Evolutionary conservation across 2,113 vertebrate genomes (phyloP), one percentile per base, ranked within the genome.

Genomic region (Osmerus mordax): DNA sequence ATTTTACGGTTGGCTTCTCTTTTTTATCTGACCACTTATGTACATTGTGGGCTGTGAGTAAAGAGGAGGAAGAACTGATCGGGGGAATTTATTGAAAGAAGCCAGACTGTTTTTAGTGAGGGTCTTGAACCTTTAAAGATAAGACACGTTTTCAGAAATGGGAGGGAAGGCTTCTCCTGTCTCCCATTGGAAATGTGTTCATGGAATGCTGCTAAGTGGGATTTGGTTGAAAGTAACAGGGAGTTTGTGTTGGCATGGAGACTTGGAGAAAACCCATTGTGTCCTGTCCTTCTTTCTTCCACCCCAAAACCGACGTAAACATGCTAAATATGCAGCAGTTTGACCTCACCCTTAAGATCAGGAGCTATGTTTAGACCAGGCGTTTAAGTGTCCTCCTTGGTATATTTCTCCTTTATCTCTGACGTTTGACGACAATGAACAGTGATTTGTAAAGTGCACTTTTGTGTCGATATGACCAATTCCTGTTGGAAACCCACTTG

Each of bases 251-350:
- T 72, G 78, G 71, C 70, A 61, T 18, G 59, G 25, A 61, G 79
- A 75, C 41, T 28, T 67, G 71, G 59, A 71, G 54, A 68, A 72
- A n/a, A 69, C 67, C 70, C 74, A 54, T 53, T 60, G 14, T 65
- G 53, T 23, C 62, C 76, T 61, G 58, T 65, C 15, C 0, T 58
- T 3, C 47, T 11, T 3, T 77, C 71, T 64, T 54, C 61, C 51
- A 32, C 32, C 52, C 77, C 61, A 65, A 18, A 84, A 76, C 76
- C 75, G 73, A 69, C 70, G 32, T 67, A 91, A 91, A 85, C 83
- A 89, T 91, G 82, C 76, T 54, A 87, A 90, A 87, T 80, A 91
- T 89, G 90, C 80, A 76, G 82, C 69, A 80, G 53, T 12, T 55
- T 79, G 84, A 86, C 86, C 82, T 59, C 65, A 68, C 77, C 70